Conservation (phyloP, 2,888 invertebrate species). For the Scaptomyza cyrtandrae region DNA sequence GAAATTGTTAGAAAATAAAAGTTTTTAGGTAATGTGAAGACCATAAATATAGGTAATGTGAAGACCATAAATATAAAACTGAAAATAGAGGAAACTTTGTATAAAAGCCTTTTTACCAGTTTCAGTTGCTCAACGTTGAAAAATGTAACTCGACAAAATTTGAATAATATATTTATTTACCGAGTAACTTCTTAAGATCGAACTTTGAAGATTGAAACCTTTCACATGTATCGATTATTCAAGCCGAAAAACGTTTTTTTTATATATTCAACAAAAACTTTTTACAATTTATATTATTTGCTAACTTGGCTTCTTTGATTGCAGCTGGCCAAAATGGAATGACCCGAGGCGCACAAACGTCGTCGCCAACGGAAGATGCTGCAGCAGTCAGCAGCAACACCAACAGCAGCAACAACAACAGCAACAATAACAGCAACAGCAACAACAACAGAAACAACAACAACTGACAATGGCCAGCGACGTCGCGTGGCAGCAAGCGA, state of each 20-base stretch:
- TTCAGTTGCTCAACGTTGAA: too few species aligned
- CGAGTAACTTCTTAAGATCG: too few species aligned
- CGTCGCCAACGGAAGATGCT: slow-evolving; percentile 61
- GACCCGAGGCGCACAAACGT: slow-evolving; percentile 47
- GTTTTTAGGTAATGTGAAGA: neutral
- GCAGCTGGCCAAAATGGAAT: slow-evolving; percentile 56
- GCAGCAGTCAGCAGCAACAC: slow-evolving; percentile 54
- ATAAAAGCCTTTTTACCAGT: too few species aligned
- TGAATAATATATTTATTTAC: too few species aligned
- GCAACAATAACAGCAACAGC: slow-evolving; percentile 18
- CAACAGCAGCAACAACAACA: slow-evolving; percentile 50
- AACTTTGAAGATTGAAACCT: too few species aligned
- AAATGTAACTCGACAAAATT: too few species aligned
- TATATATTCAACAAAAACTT: too few species aligned
- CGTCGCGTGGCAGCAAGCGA: slow-evolving; percentile 65
- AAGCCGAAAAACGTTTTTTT: too few species aligned
- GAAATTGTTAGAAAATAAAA: neutral
- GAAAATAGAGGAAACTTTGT: neutral
- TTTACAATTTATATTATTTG: too few species aligned
- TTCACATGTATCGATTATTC: too few species aligned
- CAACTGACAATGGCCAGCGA: slow-evolving; percentile 64
- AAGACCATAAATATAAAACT: neutral
- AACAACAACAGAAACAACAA: slow-evolving; percentile 25
- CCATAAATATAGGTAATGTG: neutral
- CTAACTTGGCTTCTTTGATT: neutral